Evolutionary conservation across 2,888 invertebrate species (phyloP).

Genomic region (Callosobruchus maculatus): DNA sequence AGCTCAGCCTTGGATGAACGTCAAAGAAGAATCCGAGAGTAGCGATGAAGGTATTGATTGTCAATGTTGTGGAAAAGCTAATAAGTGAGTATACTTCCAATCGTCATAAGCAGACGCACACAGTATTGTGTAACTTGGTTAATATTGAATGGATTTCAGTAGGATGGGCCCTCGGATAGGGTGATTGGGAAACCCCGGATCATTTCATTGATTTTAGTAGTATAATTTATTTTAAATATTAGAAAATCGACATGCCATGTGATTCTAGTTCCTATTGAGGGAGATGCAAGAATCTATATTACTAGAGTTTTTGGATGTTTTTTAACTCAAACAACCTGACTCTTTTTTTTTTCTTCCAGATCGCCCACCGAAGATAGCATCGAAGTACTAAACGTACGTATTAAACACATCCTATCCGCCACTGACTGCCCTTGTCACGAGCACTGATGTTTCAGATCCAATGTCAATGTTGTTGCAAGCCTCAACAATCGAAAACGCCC

Average conservation of each 20-base stretch:
- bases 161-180: no score
- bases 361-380: conserved; percentile 19
- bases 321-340: neutral
- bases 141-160: no score
- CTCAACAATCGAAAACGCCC: neutral
- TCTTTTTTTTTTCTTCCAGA: conserved; percentile 6
- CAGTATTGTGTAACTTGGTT: no score
- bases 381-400: conserved; percentile 18
- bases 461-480: conserved; percentile 1
- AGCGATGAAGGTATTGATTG: neutral
- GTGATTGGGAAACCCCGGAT: no score
- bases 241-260: no score
- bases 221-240: no score
- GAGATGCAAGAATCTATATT: no score
- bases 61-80: neutral
- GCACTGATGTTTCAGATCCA: conserved; percentile 6
- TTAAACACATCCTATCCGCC: conserved; percentile 9
- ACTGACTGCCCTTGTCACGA: conserved; percentile 9
- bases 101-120: no score
- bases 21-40: neutral
- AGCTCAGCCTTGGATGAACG: neutral
- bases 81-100: neutral
- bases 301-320: no score
- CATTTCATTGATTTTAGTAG: no score
- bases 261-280: no score